These are phyloP conservation scores for Sinonovacula constricta DNA, from an alignment of 1,140 invertebrate species.

Conservation along the genomic window DNA sequence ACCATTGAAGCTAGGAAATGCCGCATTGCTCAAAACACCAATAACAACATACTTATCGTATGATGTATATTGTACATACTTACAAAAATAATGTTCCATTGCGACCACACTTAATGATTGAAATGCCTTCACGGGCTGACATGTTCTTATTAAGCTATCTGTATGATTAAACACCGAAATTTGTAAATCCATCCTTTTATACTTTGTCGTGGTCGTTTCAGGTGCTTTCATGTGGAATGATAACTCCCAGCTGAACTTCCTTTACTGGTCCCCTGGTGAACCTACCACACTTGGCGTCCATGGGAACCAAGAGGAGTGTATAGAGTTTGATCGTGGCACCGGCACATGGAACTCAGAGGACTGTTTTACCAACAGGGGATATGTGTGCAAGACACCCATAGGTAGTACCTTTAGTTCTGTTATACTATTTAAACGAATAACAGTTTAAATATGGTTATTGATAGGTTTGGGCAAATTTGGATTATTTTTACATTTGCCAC, in stretches of 20 bases:
- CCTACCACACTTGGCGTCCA: constrained; percentile 52
- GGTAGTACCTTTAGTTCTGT: too few relatives aligned
- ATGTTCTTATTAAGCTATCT: background rate
- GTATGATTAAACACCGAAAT: background rate
- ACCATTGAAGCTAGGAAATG: background rate
- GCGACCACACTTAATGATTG: too few relatives aligned
- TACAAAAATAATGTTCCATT: background rate
- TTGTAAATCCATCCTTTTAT: background rate
- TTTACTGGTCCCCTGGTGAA: constrained; percentile 61
- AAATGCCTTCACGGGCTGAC: too few relatives aligned
- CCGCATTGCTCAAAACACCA: background rate
- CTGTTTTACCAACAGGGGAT: constrained; percentile 48
- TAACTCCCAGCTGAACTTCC: constrained; percentile 48
- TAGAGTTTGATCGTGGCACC: constrained; percentile 52
- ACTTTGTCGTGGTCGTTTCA: background rate
- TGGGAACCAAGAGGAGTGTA: constrained; percentile 60
- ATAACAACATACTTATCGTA: background rate
- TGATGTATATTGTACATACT: background rate
- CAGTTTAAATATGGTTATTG: too few relatives aligned
- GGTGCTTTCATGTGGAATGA: constrained; percentile 60
- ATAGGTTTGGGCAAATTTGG: too few relatives aligned
- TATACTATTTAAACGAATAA: too few relatives aligned
- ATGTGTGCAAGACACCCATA: constrained; percentile 49
- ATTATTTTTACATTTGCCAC: too few relatives aligned
- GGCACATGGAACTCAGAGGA: constrained; percentile 61